Evolutionary conservation across 2,797 vertebrate genomes (phyloP).

Genomic region (Lacerta agilis): DNA sequence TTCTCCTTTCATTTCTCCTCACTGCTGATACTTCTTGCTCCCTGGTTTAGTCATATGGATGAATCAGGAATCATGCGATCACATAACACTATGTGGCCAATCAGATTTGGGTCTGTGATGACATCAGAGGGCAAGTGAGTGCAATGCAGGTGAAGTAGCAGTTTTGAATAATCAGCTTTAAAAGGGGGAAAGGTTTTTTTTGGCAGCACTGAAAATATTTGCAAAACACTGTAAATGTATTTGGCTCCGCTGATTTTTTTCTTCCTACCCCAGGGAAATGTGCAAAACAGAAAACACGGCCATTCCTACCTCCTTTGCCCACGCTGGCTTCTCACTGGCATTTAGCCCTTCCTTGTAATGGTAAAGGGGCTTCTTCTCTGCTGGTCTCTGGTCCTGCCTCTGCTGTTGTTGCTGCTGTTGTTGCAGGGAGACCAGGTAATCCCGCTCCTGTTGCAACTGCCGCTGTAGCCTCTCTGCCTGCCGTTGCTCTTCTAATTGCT

Average conservation of each 20-base stretch:
- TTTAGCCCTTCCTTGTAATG: slow-evolving; percentile 98
- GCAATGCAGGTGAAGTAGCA: not conserved
- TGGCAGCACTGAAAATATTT: not conserved
- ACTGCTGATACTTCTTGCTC: not conserved
- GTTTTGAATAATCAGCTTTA: not conserved
- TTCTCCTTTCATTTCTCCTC: not conserved
- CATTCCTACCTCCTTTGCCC: slow-evolving; percentile 93
- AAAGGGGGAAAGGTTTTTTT: not conserved
- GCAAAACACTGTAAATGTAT: not conserved
- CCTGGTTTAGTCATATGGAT: not conserved
- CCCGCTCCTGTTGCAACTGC: slow-evolving; percentile 95
- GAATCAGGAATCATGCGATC: not conserved
- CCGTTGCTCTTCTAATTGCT: slow-evolving; percentile 97
- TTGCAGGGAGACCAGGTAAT: slow-evolving; percentile 95
- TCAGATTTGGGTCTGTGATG: not conserved
- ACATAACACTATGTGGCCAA: too few species aligned
- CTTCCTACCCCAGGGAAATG: not conserved
- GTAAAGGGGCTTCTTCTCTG: slow-evolving; percentile 95
- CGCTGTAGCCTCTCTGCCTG: slow-evolving; percentile 96
- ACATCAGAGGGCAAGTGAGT: not conserved
- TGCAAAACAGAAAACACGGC: not conserved
- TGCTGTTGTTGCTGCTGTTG: slow-evolving; percentile 83
- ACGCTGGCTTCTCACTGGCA: slow-evolving; percentile 92
- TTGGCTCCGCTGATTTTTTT: not conserved
- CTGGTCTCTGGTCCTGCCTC: slow-evolving; percentile 84